Evolutionary conservation across 2,888 invertebrate genomes (phyloP), one percentile per base, ranked within the genome.

Genomic region (Tolmerus cingulatus): DNA sequence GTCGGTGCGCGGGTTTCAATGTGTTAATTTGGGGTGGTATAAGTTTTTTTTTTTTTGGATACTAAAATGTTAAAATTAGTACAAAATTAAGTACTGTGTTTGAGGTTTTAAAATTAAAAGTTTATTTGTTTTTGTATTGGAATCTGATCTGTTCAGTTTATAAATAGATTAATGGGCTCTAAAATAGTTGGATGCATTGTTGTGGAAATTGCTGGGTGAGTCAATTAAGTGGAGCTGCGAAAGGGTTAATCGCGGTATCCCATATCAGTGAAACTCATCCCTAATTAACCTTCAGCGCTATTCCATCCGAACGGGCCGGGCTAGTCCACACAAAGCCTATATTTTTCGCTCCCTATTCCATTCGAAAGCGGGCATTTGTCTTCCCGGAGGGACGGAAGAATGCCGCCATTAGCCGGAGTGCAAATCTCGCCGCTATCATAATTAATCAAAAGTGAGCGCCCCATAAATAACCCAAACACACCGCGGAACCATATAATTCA

Each of bases 401-500:
- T 43, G 23, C 19, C 12, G 81, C 81, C 55, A 81, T 81, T 81
- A 81, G 55, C 40, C 16, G n/a, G 51, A 51, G 81, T 55, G 81
- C 55, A 81, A 81, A 81, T 81, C 81, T 81, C 81, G 23, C 37
- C 30, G 46, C 51, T 81, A 81, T 81, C 55, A 81, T 81, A 81
- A 81, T 81, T 81, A 81, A 81, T 81, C 81, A 81, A 81, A 81
- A 30, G 81, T 81, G 81, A 81, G 81, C 81, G 81, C 81, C 81
- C 55, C 81, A 81, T 81, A 81, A 81, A 81, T 81, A 81, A 81
- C 55, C 81, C 51, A 81, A 81, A 81, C 81, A 81, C 81, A 81
- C 81, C 81, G 51, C 51, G 55, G 27, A 81, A 81, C 78, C 81
- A 27, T 55, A 81, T 81, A 81, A 81, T 81, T 81, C 81, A 81